Base-by-base conservation (phyloP, 2,888 invertebrate species). In the Epinotia nisella region DNA sequence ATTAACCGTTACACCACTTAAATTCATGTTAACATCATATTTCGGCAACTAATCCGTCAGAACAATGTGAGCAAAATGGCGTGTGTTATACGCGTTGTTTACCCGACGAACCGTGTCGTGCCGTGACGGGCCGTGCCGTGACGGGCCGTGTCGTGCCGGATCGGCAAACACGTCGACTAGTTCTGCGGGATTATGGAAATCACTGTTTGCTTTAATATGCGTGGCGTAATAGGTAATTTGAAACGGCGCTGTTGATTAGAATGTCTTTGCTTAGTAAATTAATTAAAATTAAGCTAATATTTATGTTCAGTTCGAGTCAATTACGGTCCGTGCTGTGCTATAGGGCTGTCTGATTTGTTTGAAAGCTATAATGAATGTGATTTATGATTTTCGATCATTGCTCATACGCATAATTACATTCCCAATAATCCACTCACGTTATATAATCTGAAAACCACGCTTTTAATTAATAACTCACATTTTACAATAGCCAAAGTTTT, bases 151-250 rank as follows among this genome's bases (percentile, higher is more conserved):
- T n/a, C 65, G 71, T 55, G 49, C 35, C 55, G 61, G 41, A 45
- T 61, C 55, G 17, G 65, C 45, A 60, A 61, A 67, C 66, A 66
- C 51, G 29, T 15, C 35, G 10, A 61, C 56, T 72, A 72, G 71
- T 68, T 49, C 35, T 29, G 41, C 17, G 1, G 71, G 72, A 72
- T 72, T 72, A 72, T 72, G 72, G 49, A 68, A 56, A 72, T 72
- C 67, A 24, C 35, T 72, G 61, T 72, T 72, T 72, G 67, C 49
- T 68, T 68, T 68, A 72, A 67, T 71, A 71, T 72, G 67, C 72
- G 67, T 67, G 60, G 67, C 67, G 72, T 21, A 66, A 61, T 61
- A n/a, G n/a, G n/a, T n/a, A 66, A 71, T 71, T 66, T 45, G 71
- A 41, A 66, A 62, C 62, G 61, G 60, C 49, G 49, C 21, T 71